These are phyloP conservation scores for Hydra vulgaris DNA, from an alignment of 30 jellyfish, hydroid and myxozoan genomes.

Conservation along the genomic window DNA sequence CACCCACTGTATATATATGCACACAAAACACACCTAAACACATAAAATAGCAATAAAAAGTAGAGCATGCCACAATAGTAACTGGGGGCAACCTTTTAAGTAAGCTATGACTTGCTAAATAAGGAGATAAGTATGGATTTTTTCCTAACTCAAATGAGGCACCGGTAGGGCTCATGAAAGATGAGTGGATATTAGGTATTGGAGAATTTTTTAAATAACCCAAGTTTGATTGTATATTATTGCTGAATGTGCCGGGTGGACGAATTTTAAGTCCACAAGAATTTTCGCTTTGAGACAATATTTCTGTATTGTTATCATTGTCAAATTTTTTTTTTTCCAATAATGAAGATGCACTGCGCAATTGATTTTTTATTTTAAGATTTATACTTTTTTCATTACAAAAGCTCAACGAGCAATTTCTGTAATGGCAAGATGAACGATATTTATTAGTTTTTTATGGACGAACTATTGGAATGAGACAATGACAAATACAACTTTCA, in stretches of 20 bases:
- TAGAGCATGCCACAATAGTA: constrained; percentile 67
- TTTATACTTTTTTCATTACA: background rate
- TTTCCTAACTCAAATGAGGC: constrained; percentile 17
- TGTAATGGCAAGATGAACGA: constrained; percentile 15
- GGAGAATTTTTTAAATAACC: background rate
- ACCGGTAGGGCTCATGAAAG: background rate
- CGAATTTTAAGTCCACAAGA: background rate
- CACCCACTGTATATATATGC: no score
- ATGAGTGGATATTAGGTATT: background rate
- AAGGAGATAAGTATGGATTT: constrained; percentile 91
- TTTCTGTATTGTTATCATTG: background rate
- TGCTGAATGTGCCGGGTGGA: background rate
- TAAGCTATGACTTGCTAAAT: constrained; percentile 59
- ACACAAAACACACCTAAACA: no score
- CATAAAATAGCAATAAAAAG: background rate
- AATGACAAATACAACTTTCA: constrained; percentile 17
- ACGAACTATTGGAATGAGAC: background rate
- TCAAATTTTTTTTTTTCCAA: background rate
- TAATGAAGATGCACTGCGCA: background rate
- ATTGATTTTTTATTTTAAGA: no score
- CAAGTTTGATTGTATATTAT: background rate
- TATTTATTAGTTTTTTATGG: constrained; percentile 2
- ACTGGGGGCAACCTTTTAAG: constrained; percentile 62
- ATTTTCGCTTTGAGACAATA: background rate
- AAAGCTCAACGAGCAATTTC: constrained; percentile 21